Conservation (phyloP, 1,140 invertebrate genomes). For the Zaprionus nigranus region DNA sequence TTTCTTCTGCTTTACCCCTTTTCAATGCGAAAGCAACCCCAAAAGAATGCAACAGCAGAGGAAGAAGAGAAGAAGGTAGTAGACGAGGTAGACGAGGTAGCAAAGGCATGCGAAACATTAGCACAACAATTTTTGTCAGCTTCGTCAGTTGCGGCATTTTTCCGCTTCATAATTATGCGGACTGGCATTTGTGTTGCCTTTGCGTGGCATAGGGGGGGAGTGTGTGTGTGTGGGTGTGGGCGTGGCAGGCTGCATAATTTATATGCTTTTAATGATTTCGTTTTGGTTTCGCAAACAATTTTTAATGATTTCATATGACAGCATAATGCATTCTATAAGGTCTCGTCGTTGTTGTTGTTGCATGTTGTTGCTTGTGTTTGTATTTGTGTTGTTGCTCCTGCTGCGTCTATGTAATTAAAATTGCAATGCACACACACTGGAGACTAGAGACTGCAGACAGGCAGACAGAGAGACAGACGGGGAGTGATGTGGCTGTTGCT, state of each 20-base stretch:
- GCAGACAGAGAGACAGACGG: conserved; percentile 29
- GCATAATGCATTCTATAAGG: conserved; percentile 55
- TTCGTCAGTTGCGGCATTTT: conserved; percentile 56
- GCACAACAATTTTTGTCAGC: conserved; percentile 66
- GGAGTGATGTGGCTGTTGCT: conserved; percentile 39
- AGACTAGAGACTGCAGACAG: conserved; percentile 11
- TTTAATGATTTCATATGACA: conserved; percentile 73
- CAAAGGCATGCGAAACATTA: conserved; percentile 63
- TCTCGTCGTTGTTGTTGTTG: conserved; percentile 8
- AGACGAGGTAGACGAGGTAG: not conserved
- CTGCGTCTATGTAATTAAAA: conserved; percentile 75
- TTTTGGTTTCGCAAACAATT: conserved; percentile 67
- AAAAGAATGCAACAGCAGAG: conserved; percentile 44
- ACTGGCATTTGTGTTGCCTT: conserved; percentile 38
- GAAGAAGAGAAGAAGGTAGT: not conserved
- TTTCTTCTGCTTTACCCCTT: not conserved
- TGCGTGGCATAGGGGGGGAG: conserved; percentile 20
- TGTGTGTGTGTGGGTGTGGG: conserved; percentile 17
- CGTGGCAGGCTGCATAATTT: conserved; percentile 65
- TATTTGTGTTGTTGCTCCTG: conserved; percentile 20
- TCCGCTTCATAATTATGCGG: conserved; percentile 65
- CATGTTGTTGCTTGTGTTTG: conserved; percentile 6
- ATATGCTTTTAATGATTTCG: conserved; percentile 80
- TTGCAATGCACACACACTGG: conserved; percentile 63
- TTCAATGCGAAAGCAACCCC: conserved; percentile 6